Evolutionary conservation across 2,888 invertebrate species (phyloP).

Genomic region (Drosophila fulvimacula): DNA sequence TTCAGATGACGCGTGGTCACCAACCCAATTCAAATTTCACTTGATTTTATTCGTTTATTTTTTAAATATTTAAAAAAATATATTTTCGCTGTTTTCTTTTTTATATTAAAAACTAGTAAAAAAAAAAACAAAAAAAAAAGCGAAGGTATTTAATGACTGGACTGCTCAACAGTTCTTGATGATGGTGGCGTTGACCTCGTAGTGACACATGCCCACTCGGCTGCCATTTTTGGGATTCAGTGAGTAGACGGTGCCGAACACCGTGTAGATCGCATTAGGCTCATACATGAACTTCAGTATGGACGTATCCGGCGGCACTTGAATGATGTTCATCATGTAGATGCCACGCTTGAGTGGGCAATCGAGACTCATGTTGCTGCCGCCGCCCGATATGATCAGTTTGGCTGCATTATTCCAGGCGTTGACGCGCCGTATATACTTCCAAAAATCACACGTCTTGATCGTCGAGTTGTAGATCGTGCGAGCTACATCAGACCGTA

Average conservation of each 20-base stretch:
- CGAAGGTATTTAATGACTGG: conserved; percentile 9
- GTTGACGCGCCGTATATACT: conserved; percentile 65
- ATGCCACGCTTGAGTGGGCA: conserved; percentile 73
- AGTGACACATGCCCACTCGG: conserved; percentile 56
- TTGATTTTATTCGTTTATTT: neutral
- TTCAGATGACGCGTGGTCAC: too few relatives aligned
- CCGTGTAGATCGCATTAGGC: conserved; percentile 69
- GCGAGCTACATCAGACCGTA: conserved; percentile 42
- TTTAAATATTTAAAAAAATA: too few relatives aligned
- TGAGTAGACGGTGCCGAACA: conserved; percentile 68
- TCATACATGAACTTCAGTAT: conserved; percentile 77
- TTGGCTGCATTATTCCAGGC: conserved; percentile 70
- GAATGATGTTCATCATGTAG: conserved; percentile 70
- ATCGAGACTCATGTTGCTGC: conserved; percentile 73
- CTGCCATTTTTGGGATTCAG: conserved; percentile 53
- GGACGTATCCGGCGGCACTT: conserved; percentile 72
- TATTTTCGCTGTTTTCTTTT: too few relatives aligned
- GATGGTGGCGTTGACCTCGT: conserved; percentile 76
- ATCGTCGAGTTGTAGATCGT: conserved; percentile 67
- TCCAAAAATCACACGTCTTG: conserved; percentile 75
- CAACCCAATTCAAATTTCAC: too few relatives aligned
- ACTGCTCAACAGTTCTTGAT: conserved; percentile 67
- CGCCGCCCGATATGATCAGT: conserved; percentile 57
- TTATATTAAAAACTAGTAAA: conserved; percentile 8
- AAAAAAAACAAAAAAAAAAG: conserved; percentile 9